These are phyloP conservation scores for Thunnus maccoyii DNA, from an alignment of 2,113 vertebrate species.

Conservation along the genomic window DNA sequence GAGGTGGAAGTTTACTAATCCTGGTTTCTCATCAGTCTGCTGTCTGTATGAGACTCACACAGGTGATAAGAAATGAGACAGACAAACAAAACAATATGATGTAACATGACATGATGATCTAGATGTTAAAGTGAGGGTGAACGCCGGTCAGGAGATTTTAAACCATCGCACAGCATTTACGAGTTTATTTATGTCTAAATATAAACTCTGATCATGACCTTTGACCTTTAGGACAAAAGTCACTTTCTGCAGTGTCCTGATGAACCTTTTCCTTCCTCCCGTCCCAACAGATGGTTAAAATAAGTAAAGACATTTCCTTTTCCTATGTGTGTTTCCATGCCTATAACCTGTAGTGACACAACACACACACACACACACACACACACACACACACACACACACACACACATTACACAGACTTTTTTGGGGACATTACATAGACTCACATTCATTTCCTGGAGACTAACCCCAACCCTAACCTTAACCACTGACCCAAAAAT, in stretches of 20 bases:
- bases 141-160: background rate
- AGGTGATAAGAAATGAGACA: background rate
- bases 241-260: background rate
- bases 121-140: background rate
- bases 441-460: too few species aligned
- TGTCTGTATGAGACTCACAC: too few species aligned
- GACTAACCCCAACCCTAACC: too few species aligned
- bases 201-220: conserved; percentile 9
- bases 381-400: conserved; percentile 11
- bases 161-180: background rate
- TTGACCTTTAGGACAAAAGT: conserved; percentile 26
- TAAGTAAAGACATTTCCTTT: conserved; percentile 46
- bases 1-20: background rate
- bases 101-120: background rate
- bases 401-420: background rate
- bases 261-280: conserved; percentile 40
- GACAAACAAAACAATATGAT: background rate
- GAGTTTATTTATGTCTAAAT: conserved; percentile 3
- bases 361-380: background rate
- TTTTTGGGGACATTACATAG: too few species aligned
- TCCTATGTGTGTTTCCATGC: conserved; percentile 27
- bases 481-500: too few species aligned
- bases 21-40: background rate
- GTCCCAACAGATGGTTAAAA: background rate
- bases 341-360: background rate